Percentiles rank a stretch among this genome's conserved stretches.
Evolutionary conservation across 2,797 vertebrate genomes (phyloP).

Genomic region (Falco concolor): DNA sequence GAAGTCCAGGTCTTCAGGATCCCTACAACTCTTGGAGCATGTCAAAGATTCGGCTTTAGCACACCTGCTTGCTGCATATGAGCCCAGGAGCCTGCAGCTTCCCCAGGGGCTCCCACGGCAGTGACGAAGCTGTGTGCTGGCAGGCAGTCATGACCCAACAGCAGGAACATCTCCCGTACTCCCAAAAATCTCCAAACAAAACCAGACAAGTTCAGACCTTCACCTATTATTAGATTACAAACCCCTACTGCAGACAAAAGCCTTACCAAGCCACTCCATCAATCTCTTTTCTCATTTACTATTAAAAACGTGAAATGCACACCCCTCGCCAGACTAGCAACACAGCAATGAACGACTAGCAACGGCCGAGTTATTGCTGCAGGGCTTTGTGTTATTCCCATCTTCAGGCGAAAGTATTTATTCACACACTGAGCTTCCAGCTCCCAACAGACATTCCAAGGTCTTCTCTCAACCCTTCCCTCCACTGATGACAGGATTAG

Average conservation of each 20-base stretch:
- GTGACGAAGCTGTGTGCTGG: background rate
- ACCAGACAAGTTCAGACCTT: background rate
- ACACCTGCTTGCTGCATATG: background rate
- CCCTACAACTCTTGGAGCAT: rapidly evolving
- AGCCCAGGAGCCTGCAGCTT: background rate
- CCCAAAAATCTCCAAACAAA: background rate
- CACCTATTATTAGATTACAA: background rate
- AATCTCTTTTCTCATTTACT: background rate
- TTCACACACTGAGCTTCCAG: background rate
- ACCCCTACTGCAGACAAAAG: background rate
- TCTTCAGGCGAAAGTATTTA: slow-evolving; percentile 13
- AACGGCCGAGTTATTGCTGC: background rate
- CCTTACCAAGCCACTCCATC: background rate
- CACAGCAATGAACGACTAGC: background rate
- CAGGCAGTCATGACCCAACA: background rate
- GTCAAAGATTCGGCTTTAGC: background rate
- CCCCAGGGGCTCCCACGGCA: background rate
- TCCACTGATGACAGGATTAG: background rate
- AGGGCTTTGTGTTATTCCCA: background rate
- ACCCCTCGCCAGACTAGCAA: background rate
- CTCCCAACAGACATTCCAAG: background rate
- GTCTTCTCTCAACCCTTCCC: background rate
- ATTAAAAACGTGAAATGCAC: background rate
- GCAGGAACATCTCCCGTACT: background rate
- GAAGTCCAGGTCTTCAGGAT: background rate